Evolutionary conservation across 2,888 invertebrate genomes (phyloP).

Genomic region (Mystacides longicornis): DNA sequence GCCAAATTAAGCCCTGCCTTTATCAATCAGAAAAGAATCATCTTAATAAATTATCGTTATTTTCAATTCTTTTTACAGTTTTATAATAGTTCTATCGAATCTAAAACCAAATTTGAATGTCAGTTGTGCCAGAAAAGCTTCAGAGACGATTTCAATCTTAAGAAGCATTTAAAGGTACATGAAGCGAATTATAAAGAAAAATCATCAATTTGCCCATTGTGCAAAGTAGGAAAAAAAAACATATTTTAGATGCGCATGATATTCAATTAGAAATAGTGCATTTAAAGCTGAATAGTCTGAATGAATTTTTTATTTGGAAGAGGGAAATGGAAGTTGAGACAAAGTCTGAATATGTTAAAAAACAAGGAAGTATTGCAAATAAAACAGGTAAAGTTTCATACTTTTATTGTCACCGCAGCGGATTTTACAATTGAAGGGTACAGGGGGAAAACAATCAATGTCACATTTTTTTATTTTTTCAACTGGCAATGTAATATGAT

Average conservation of each 20-base stretch:
- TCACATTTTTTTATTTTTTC: too few relatives aligned
- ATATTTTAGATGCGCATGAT: too few relatives aligned
- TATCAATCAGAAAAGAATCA: too few relatives aligned
- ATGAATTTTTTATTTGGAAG: not conserved
- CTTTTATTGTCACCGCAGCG: not conserved
- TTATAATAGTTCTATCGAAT: not conserved
- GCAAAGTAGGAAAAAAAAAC: not conserved
- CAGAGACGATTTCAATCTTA: constrained; percentile 1
- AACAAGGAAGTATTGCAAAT: not conserved
- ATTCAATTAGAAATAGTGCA: too few relatives aligned
- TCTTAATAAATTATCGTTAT: not conserved
- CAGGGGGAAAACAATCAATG: too few relatives aligned
- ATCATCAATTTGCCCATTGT: not conserved
- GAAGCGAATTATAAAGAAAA: not conserved
- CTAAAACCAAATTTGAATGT: not conserved
- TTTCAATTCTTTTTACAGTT: not conserved
- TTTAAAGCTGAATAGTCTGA: not conserved
- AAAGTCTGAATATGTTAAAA: not conserved
- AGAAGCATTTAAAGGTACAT: not conserved
- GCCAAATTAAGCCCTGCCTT: too few relatives aligned
- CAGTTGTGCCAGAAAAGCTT: not conserved
- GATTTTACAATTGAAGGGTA: constrained; percentile 4
- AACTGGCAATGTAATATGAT: too few relatives aligned
- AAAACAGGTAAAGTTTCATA: not conserved
- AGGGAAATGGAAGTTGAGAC: not conserved